These are phyloP conservation scores for Bryconaethiops microstoma DNA, from an alignment of 2,797 vertebrate genomes.

Conservation along the genomic window DNA sequence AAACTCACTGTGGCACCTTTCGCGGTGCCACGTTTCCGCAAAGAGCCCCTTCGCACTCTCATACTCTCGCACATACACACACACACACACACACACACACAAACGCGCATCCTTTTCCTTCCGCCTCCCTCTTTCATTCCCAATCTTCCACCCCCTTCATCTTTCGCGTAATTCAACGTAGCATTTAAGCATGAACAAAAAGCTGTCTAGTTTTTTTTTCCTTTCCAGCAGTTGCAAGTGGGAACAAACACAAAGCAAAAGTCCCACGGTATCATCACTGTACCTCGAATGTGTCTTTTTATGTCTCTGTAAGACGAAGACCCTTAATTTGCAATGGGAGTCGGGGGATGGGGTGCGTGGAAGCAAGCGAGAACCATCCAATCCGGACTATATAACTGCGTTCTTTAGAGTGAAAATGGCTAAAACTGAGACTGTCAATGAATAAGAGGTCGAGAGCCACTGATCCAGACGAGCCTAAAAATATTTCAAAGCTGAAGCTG, in stretches of 20 bases:
- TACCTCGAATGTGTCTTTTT: background rate
- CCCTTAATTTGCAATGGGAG: no score
- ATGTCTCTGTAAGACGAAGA: background rate
- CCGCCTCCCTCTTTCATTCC: background rate
- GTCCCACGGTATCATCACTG: background rate
- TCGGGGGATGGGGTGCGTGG: background rate
- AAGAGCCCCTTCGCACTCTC: slow-evolving; percentile 65
- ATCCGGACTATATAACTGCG: background rate
- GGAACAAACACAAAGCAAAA: no score
- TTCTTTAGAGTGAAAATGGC: background rate
- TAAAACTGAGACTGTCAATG: background rate
- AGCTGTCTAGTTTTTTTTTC: background rate
- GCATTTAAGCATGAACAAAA: slow-evolving; percentile 1
- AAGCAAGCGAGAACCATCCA: background rate
- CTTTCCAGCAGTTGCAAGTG: background rate
- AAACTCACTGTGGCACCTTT: slow-evolving; percentile 90
- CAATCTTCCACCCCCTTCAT: background rate
- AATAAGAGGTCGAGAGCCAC: background rate
- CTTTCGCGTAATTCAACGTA: slow-evolving; percentile 17
- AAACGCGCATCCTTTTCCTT: slow-evolving; percentile 29
- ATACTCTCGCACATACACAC: slow-evolving; percentile 7
- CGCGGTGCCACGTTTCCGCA: slow-evolving; percentile 70
- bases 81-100: slow-evolving; percentile 20
- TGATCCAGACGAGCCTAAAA: background rate
- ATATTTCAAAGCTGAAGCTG: background rate